Percentiles rank a stretch among this genome's conserved stretches.
These are phyloP conservation scores for Cervus canadensis DNA, from an alignment of 2,113 vertebrate species.

Conservation along the genomic window DNA sequence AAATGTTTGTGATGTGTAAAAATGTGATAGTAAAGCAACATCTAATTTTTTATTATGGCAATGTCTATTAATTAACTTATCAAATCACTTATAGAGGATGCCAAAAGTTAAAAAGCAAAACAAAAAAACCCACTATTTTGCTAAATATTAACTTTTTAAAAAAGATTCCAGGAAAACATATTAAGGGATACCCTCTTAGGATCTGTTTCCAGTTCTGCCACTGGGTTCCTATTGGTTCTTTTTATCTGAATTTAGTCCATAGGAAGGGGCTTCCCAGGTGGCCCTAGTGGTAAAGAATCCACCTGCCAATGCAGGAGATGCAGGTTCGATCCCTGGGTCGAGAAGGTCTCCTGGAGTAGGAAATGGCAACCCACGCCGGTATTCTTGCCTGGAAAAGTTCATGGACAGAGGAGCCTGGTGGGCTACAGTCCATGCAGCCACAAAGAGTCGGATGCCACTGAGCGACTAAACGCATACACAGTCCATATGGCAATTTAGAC, in stretches of 20 bases:
- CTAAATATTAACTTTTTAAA: neutral
- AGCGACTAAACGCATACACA: neutral
- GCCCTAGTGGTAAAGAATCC: neutral
- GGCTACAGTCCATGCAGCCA: neutral
- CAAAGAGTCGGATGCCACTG: neutral
- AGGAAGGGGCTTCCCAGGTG: neutral
- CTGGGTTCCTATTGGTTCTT: neutral
- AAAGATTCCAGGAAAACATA: neutral
- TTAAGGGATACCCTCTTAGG: neutral
- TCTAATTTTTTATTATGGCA: neutral
- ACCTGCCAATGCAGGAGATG: neutral
- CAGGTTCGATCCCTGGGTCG: neutral
- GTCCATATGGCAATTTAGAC: neutral
- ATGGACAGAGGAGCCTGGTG: neutral
- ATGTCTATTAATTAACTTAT: neutral
- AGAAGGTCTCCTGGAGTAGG: neutral
- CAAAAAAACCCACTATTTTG: neutral
- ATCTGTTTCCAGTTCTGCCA: neutral
- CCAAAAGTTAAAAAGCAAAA: neutral
- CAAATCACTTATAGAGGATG: neutral
- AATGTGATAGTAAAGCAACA: neutral
- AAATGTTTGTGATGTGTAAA: neutral
- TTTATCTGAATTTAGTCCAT: neutral
- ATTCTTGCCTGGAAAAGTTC: neutral
- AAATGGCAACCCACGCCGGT: neutral